Evolutionary conservation across 2,113 vertebrate species (phyloP).

Genomic region (Cricetomys ansorgei): DNA sequence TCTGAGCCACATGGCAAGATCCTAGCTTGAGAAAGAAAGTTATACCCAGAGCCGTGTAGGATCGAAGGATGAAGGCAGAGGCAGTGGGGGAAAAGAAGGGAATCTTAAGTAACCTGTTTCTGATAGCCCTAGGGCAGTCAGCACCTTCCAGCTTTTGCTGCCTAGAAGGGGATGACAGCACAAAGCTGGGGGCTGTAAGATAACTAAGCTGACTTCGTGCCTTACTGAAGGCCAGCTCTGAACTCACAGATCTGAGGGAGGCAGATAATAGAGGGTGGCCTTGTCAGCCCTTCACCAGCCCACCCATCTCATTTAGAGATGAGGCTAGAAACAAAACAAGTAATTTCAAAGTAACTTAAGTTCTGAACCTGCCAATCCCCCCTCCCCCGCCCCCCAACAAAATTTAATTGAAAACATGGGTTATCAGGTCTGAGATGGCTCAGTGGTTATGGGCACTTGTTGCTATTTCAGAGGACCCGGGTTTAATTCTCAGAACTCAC

Average conservation of each 20-base stretch:
- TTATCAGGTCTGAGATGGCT: neutral
- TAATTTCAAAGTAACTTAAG: neutral
- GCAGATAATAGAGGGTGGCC: neutral
- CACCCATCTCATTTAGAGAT: neutral
- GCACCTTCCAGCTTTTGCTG: neutral
- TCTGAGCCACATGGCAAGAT: neutral
- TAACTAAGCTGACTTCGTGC: neutral
- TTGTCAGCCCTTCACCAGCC: neutral
- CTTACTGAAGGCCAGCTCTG: neutral
- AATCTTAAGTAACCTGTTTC: neutral
- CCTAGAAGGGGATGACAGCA: neutral
- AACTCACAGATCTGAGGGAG: neutral
- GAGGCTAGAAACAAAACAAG: neutral
- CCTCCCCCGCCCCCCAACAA: too few relatives aligned
- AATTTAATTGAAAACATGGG: neutral
- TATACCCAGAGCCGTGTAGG: neutral
- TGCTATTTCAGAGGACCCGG: neutral
- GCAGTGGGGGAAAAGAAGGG: neutral
- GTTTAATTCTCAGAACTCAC: neutral
- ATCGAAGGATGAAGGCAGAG: neutral
- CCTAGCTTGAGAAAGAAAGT: neutral
- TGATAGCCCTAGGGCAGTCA: neutral
- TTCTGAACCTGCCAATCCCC: neutral
- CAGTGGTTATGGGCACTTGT: neutral
- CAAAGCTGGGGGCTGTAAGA: neutral